Conservation (phyloP, 2,113 vertebrate species). For the Empidonax traillii region DNA sequence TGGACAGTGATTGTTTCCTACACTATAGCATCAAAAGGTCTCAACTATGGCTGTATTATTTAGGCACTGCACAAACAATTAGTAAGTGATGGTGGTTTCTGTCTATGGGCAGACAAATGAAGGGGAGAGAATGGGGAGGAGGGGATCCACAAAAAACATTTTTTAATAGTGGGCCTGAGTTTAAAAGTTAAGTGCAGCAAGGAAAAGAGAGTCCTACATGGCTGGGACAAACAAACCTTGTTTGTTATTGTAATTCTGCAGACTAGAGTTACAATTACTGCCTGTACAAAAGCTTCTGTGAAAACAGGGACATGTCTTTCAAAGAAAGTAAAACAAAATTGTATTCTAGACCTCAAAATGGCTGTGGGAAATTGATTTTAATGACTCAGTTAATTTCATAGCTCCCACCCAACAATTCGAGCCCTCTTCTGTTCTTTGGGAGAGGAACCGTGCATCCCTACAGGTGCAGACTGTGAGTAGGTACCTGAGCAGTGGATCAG, state of each 20-base stretch:
- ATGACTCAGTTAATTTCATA: background rate
- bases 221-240: background rate
- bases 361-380: background rate
- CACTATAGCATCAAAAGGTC: background rate
- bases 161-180: background rate
- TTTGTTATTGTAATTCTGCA: background rate
- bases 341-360: background rate
- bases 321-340: background rate
- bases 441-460: background rate
- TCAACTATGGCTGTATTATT: background rate
- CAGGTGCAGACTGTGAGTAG: background rate
- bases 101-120: background rate
- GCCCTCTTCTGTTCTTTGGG: background rate
- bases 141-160: background rate
- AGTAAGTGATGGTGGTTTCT: background rate
- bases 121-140: fast-evolving
- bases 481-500: background rate
- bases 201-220: background rate
- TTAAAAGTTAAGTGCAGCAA: background rate
- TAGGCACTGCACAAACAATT: background rate
- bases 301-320: background rate
- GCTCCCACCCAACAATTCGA: background rate
- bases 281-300: background rate
- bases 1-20: background rate
- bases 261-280: background rate